These are phyloP conservation scores for Meandrusa payeni DNA, from an alignment of 2,888 invertebrate genomes.

Conservation along the genomic window DNA sequence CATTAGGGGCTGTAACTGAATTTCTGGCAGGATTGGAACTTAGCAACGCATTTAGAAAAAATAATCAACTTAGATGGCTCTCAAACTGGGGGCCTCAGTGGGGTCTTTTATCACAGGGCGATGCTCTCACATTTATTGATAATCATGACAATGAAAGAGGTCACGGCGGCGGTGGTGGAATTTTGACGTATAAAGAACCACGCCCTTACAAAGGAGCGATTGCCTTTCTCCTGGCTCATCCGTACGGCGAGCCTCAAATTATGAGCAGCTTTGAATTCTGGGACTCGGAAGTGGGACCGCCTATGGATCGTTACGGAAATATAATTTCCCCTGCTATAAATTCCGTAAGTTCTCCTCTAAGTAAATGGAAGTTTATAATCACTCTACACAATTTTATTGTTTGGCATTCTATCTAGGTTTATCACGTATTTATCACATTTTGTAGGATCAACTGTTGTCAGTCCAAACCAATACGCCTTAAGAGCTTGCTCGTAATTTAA, in stretches of 20 bases:
- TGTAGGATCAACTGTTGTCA: no score
- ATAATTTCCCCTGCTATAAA: constrained; percentile 84
- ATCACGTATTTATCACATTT: no score
- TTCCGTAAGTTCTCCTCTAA: constrained; percentile 61
- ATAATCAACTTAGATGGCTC: constrained; percentile 82
- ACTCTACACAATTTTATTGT: no score
- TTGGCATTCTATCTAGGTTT: no score
- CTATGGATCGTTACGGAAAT: constrained; percentile 81
- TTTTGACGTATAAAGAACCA: constrained; percentile 83
- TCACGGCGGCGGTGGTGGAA: constrained; percentile 75
- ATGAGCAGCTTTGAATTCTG: constrained; percentile 92
- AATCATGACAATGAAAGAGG: constrained; percentile 92
- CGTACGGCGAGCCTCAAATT: constrained; percentile 88
- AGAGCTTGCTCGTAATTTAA: no score
- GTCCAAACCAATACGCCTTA: no score
- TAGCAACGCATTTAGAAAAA: constrained; percentile 57
- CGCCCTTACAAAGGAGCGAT: constrained; percentile 88
- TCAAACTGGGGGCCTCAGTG: constrained; percentile 83
- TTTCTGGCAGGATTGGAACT: constrained; percentile 73
- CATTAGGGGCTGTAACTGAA: constrained; percentile 85
- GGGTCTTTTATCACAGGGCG: constrained; percentile 77
- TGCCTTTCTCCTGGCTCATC: constrained; percentile 92
- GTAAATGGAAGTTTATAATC: no score
- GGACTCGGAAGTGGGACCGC: constrained; percentile 84
- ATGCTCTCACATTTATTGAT: constrained; percentile 87